These are phyloP conservation scores for Podilymbus podiceps DNA, from an alignment of 2,113 vertebrate species.

Conservation along the genomic window DNA sequence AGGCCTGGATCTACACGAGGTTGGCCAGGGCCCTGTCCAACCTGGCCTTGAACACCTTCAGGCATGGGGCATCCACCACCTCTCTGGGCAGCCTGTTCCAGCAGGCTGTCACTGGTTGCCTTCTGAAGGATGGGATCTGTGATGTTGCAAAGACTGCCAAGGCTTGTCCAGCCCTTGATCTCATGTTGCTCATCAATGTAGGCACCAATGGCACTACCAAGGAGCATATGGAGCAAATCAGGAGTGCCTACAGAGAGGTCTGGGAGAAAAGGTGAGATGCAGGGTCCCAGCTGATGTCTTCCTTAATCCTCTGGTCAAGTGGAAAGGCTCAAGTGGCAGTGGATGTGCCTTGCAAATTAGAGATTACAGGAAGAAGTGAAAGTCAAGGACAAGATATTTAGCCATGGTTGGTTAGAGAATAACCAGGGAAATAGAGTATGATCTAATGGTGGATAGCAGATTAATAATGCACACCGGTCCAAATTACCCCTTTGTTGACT, in stretches of 20 bases:
- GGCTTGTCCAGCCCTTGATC: neutral
- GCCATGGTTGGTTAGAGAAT: neutral
- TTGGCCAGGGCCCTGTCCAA: no score
- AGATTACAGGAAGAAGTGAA: neutral
- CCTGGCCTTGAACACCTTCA: no score
- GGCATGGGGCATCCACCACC: no score
- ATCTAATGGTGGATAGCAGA: neutral
- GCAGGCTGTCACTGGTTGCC: neutral
- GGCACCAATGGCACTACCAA: neutral
- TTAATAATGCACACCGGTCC: neutral
- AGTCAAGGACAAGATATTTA: neutral
- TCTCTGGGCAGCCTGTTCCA: no score
- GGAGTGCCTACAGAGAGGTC: neutral
- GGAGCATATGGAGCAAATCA: neutral
- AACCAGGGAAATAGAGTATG: neutral
- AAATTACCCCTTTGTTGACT: neutral
- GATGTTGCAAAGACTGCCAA: fast-evolving
- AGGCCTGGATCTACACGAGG: no score
- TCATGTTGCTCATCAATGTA: neutral
- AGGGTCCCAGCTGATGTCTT: neutral
- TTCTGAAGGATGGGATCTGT: neutral
- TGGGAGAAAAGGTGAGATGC: fast-evolving
- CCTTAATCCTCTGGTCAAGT: neutral
- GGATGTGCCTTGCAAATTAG: neutral
- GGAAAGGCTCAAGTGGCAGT: neutral